Evolutionary conservation across 2,797 vertebrate species (phyloP), one percentile per base, ranked within the genome.

Genomic region (Scolopax rusticola): DNA sequence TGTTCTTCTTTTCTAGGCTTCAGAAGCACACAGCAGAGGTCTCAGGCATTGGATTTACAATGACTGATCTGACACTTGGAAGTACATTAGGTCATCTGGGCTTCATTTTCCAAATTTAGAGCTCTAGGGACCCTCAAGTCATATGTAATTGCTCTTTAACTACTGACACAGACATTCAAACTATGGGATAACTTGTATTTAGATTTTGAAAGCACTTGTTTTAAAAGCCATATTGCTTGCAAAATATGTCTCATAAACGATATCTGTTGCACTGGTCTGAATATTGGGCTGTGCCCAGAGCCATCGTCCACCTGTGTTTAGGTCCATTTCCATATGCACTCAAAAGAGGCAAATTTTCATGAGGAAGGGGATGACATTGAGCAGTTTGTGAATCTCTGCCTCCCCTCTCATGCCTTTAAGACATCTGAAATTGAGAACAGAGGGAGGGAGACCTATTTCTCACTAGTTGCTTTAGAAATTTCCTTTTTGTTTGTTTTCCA

Each of bases 61-160:
- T 73, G 82, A 73, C 77, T 90, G 91, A 73, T 84, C 83, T 90
- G 96, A 91, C 94, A 88, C 79, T 84, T 95, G 89, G 91, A 91
- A 91, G 79, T 67, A 94, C 80, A 53, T 67, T 81, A n/a, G 85
- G 85, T 91, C 89, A 48, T 87, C 73, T 88, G 93, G 76, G 85
- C 83, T 88, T 96, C 83, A 76, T 89, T 94, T 86, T 84, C 89
- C 63, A n/a, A 70, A 82, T 90, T 71, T 25, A 90, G 73, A 93
- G 40, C 93, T 95, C 96, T 59, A 50, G 94, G 70, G 90, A 84
- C 32, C 23, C 27, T 89, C 30, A 76, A 79, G n/a, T 90, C 88
- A 20, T 11, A 33, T n/a, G 40, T 56, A 82, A 96, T 93, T 82
- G 59, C 78, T 76, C 75, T 94, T 95, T 94, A 96, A 87, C 95